These are phyloP conservation scores for Chlorospingus semifuscus DNA, from an alignment of 2,797 vertebrate genomes.

Conservation along the genomic window DNA sequence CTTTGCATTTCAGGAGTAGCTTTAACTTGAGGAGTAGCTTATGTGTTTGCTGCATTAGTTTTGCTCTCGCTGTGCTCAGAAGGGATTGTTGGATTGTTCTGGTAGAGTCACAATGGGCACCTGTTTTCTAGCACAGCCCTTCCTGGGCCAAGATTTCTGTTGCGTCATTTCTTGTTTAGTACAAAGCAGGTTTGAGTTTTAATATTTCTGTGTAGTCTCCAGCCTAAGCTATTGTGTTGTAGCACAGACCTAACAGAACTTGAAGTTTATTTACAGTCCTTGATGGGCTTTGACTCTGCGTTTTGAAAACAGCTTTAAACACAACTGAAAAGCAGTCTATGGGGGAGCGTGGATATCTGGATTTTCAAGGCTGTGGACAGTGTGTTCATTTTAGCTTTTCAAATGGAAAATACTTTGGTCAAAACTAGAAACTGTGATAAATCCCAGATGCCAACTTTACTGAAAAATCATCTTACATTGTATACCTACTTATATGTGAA, in stretches of 20 bases:
- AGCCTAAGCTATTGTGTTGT: not conserved
- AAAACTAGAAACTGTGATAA: not conserved
- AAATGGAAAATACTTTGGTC: not conserved
- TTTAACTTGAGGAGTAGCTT: not conserved
- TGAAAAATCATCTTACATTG: not conserved
- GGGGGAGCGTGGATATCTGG: not conserved
- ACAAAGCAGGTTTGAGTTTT: not conserved
- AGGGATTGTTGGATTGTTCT: not conserved
- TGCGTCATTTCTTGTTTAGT: not conserved
- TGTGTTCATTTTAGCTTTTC: not conserved
- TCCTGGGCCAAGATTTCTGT: not conserved
- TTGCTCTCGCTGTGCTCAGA: not conserved
- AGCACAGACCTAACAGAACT: not conserved
- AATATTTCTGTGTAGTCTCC: not conserved
- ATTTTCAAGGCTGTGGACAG: not conserved
- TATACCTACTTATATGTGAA: not conserved
- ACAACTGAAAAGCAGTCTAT: not conserved
- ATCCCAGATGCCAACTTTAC: not conserved
- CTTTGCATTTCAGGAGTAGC: not conserved
- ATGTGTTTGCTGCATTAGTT: not conserved
- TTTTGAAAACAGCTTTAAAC: constrained; percentile 16
- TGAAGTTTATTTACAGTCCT: not conserved
- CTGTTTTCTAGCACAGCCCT: not conserved
- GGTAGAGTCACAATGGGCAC: not conserved
- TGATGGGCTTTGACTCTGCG: not conserved